phyloP scores from a whole-genome alignment of 2,797 vertebrate genomes.

The Danio kyathit region DNA sequence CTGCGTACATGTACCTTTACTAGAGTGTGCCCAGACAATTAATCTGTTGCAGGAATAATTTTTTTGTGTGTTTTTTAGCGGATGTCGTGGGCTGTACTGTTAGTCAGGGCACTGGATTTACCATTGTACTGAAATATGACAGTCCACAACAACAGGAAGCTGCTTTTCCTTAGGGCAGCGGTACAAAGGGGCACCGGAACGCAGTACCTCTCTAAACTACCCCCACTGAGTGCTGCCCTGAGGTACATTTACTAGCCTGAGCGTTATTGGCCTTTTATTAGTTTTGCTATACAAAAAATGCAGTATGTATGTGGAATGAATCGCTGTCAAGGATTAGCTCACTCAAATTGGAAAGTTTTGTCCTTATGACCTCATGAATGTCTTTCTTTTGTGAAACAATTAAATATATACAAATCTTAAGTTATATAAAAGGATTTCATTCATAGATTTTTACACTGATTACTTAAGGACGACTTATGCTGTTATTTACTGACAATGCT shows the following conservation, averaged over 20 bases:
- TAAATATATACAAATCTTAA: not conserved
- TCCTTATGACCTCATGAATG: not conserved
- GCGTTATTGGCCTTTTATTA: constrained; percentile 34
- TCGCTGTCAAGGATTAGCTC: not conserved
- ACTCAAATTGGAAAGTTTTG: not conserved
- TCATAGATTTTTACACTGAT: not conserved
- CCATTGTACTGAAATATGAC: constrained; percentile 66
- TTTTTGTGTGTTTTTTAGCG: constrained; percentile 2
- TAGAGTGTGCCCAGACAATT: not conserved
- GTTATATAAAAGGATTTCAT: too few relatives aligned
- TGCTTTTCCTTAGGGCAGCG: constrained; percentile 72
- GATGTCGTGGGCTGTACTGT: constrained; percentile 4
- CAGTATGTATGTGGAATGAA: not conserved
- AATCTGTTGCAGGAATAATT: constrained; percentile 7
- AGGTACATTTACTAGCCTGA: constrained; percentile 24
- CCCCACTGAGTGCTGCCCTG: not conserved
- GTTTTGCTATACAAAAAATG: constrained; percentile 7
- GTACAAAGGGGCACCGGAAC: constrained; percentile 58
- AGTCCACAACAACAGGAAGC: constrained; percentile 81
- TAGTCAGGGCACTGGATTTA: constrained; percentile 16
- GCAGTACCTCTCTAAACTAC: constrained; percentile 33
- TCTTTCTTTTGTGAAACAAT: not conserved
- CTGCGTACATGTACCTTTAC: not conserved
- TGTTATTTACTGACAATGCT: too few relatives aligned
- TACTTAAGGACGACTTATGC: not conserved